Conservation (phyloP, 2,797 vertebrate genomes). For the Pristis pectinata region DNA sequence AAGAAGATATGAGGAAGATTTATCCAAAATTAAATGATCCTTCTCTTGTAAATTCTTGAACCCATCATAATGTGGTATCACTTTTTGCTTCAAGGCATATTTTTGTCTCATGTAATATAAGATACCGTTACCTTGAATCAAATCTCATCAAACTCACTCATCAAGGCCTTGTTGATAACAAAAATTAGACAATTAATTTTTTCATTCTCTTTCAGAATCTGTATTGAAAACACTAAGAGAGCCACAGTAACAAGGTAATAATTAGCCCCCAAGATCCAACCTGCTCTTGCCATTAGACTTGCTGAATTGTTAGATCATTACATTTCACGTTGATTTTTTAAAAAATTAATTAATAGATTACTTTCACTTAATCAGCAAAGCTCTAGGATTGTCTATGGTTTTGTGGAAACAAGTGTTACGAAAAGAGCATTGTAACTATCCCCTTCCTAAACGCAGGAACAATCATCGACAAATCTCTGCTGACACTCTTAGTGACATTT, state of each 20-base stretch:
- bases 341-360: constrained; percentile 31
- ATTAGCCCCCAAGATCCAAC: neutral
- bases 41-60: neutral
- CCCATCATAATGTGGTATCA: neutral
- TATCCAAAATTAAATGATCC: neutral
- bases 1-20: neutral
- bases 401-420: neutral
- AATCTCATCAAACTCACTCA: neutral
- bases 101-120: neutral
- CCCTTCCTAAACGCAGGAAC: neutral
- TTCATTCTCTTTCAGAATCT: neutral
- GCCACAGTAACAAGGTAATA: neutral
- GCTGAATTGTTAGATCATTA: neutral
- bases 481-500: constrained; percentile 20
- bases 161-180: neutral
- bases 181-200: neutral
- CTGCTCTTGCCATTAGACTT: neutral
- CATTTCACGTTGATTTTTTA: neutral
- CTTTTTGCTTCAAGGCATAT: neutral
- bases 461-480: neutral
- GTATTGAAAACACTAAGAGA: neutral
- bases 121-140: neutral
- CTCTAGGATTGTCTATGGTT: neutral
- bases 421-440: neutral
- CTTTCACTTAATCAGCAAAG: constrained; percentile 33